These are phyloP conservation scores for Dicentrarchus labrax DNA, from an alignment of 2,113 vertebrate genomes.

Conservation along the genomic window DNA sequence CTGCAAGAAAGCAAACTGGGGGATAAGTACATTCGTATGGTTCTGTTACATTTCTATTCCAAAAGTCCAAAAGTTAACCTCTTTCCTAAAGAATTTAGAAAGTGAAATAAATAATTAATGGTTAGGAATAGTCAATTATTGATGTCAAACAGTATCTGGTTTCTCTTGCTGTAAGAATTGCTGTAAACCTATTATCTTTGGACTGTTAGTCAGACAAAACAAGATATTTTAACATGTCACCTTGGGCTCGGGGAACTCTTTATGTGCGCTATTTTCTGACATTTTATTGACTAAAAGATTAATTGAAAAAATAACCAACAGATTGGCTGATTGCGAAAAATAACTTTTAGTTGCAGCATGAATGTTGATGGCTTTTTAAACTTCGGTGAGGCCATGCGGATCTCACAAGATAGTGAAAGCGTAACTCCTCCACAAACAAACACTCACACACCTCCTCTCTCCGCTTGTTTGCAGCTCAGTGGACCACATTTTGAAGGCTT, in stretches of 20 bases:
- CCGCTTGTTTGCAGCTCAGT: conserved; percentile 81
- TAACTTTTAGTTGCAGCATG: not conserved
- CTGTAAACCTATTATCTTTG: not conserved
- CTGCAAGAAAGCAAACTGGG: not conserved
- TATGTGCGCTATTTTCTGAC: not conserved
- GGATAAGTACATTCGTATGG: not conserved
- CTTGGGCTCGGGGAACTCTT: not conserved
- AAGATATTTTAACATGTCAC: not conserved
- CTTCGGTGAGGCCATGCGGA: not conserved
- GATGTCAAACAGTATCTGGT: not conserved
- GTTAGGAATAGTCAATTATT: not conserved
- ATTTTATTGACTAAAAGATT: not conserved
- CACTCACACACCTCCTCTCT: conserved; percentile 44
- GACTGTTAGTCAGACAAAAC: not conserved
- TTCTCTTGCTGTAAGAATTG: not conserved
- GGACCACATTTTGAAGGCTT: conserved; percentile 95
- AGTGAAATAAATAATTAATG: not conserved
- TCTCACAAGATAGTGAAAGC: conserved; percentile 10
- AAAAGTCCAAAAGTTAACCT: not conserved
- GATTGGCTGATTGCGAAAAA: not conserved
- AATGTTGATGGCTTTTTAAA: not conserved
- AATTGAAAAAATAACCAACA: not conserved
- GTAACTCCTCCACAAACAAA: conserved; percentile 1
- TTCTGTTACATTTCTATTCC: not conserved
- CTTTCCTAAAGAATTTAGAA: not conserved